These are phyloP conservation scores for Ecliptopera silaceata DNA, from an alignment of 2,888 invertebrate species.

Conservation along the genomic window DNA sequence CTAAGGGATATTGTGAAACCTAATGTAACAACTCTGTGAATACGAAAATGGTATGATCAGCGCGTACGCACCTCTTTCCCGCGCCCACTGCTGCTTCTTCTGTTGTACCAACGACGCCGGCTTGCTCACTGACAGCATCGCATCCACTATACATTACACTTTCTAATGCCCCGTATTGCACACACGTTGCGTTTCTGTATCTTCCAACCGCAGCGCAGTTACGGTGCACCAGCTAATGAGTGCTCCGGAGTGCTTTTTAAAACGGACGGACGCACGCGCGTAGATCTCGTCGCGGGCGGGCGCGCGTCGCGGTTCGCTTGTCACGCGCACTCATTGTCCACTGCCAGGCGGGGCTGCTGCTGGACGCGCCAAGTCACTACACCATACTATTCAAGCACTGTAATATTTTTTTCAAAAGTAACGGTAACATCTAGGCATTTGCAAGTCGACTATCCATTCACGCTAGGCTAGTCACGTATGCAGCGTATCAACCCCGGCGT, in stretches of 20 bases:
- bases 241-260: slow-evolving; percentile 66
- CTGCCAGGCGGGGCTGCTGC: slow-evolving; percentile 48
- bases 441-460: slow-evolving; percentile 36
- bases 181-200: slow-evolving; percentile 69
- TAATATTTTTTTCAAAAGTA: slow-evolving; percentile 47
- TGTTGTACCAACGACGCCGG: slow-evolving; percentile 89
- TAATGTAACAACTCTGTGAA: slow-evolving; percentile 26
- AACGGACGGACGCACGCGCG: slow-evolving; percentile 68
- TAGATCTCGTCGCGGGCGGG: slow-evolving; percentile 49
- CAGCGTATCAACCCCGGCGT: slow-evolving; percentile 34
- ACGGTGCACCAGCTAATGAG: slow-evolving; percentile 78
- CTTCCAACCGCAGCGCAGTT: slow-evolving; percentile 65
- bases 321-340: slow-evolving; percentile 75
- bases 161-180: slow-evolving; percentile 77
- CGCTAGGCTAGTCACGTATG: slow-evolving; percentile 42
- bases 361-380: slow-evolving; percentile 53
- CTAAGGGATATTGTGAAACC: slow-evolving; percentile 6
- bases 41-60: slow-evolving; percentile 29
- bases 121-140: slow-evolving; percentile 80
- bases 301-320: slow-evolving; percentile 73
- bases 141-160: slow-evolving; percentile 77
- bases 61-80: slow-evolving; percentile 90
- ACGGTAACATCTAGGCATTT: slow-evolving; percentile 37
- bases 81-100: slow-evolving; percentile 96
- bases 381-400: slow-evolving; percentile 49